A percentile compares a stretch with the other conserved stretches of the same genome.
Evolutionary conservation across 2,797 vertebrate species (phyloP).

Genomic region (Cheirogaleus major): DNA sequence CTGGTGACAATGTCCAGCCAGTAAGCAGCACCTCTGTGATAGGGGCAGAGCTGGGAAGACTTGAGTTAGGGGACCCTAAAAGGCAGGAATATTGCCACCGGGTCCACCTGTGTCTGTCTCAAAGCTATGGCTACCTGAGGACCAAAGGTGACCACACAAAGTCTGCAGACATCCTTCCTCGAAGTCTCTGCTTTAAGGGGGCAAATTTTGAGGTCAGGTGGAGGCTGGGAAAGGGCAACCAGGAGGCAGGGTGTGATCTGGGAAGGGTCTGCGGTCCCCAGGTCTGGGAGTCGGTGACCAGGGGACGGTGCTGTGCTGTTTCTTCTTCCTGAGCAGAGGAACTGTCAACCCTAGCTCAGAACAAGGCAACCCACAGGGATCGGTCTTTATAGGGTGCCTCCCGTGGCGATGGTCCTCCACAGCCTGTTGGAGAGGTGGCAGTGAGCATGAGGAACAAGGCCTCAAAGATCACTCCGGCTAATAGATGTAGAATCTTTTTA

Average conservation of each 20-base stretch:
- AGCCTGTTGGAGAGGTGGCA: accelerated
- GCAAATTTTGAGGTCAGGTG: background rate
- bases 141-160: background rate
- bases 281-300: too few relatives aligned
- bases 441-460: background rate
- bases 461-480: background rate
- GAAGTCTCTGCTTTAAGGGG: background rate
- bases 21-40: background rate
- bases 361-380: background rate
- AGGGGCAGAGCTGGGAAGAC: background rate
- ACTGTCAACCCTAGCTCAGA: background rate
- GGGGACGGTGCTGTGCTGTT: too few relatives aligned
- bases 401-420: accelerated
- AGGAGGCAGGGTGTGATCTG: background rate
- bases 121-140: background rate
- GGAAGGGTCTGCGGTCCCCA: background rate
- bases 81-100: too few relatives aligned
- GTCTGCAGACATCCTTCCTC: background rate
- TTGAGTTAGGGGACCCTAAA: too few relatives aligned
- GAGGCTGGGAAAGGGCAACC: background rate
- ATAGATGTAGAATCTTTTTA: background rate
- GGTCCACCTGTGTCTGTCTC: background rate
- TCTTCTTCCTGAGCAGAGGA: background rate
- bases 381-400: background rate
- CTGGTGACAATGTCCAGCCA: background rate